These are phyloP conservation scores for Apotomis turbidana DNA, from an alignment of 2,888 invertebrate genomes.

Conservation along the genomic window DNA sequence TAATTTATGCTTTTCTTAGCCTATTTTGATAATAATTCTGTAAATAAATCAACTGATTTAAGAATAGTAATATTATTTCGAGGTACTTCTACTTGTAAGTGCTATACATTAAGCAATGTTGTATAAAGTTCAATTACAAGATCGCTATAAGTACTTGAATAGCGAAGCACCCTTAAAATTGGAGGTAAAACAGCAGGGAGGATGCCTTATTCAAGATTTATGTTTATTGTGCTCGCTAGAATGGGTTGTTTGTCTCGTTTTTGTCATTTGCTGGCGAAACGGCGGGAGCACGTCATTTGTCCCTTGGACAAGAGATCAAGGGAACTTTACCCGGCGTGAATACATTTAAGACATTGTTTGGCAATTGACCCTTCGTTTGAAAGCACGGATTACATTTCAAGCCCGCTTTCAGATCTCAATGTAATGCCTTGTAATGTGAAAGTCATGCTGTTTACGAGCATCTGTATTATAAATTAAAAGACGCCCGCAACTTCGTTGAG, in stretches of 20 bases:
- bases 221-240: constrained; percentile 53
- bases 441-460: neutral
- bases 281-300: constrained; percentile 38
- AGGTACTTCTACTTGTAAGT: too few relatives aligned
- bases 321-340: constrained; percentile 26
- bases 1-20: too few relatives aligned
- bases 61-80: too few relatives aligned
- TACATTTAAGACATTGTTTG: constrained; percentile 31
- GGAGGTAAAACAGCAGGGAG: constrained; percentile 33
- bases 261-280: constrained; percentile 53
- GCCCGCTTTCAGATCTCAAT: neutral
- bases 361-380: constrained; percentile 40
- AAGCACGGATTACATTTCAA: constrained; percentile 27
- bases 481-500: too few relatives aligned
- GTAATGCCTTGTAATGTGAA: neutral
- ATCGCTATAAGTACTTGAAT: neutral
- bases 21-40: too few relatives aligned
- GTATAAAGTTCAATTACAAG: too few relatives aligned
- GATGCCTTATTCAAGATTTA: constrained; percentile 52
- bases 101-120: too few relatives aligned
- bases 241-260: constrained; percentile 59
- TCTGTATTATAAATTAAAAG: too few relatives aligned
- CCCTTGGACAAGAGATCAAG: constrained; percentile 18
- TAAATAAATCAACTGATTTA: too few relatives aligned
- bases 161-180: constrained; percentile 18